Base-by-base conservation (phyloP, 2,113 vertebrate genomes). In the Vicugna pacos region DNA sequence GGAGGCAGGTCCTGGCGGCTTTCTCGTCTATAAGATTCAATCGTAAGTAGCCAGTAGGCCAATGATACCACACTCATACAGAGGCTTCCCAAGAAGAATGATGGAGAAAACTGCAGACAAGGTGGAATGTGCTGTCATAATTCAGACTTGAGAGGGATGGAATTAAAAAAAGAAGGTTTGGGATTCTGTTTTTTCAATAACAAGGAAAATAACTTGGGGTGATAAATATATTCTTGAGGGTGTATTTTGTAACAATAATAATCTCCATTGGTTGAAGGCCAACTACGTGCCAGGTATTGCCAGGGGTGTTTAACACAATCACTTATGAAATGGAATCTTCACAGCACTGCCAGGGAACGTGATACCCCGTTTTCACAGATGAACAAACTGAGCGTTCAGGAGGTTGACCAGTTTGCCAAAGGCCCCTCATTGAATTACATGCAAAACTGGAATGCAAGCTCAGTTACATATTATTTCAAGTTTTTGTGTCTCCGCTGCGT, bases 51-150 rank as follows among this genome's bases (percentile, higher is more conserved):
- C 89, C 96, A 22, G 1, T 89, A 73, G 89, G 84, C 62, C 97
- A 96, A 80, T 83, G 94, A 97, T 96, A 96, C 82, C 97, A 94
- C 94, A 97, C 82, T 58, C 75, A 97, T 93, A 93, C 82, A 38
- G 73, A 85, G 32, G 9, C 22, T 75, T 75, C 52, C 58, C 42
- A 14, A 54, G 24, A 81, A 73, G 20, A 86, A 20, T 28, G 26
- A 83, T 0, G 30, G 38, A 50, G 79, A 92, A 81, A 38, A 10
- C 26, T 42, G 14, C 3, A 64, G 28, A 24, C 5, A 8, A 12
- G 7, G 26, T 46, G 28, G 48, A 86, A 58, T 46, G 70, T 19
- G 30, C 14, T 65, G 19, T 26, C 81, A 26, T 14, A 56, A 82
- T 2, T 72, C 79, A 12, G 17, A 24, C 30, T 65, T 26, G 42